Evolutionary conservation across 2,888 invertebrate genomes (phyloP).

Genomic region (Pyrgus malvae): DNA sequence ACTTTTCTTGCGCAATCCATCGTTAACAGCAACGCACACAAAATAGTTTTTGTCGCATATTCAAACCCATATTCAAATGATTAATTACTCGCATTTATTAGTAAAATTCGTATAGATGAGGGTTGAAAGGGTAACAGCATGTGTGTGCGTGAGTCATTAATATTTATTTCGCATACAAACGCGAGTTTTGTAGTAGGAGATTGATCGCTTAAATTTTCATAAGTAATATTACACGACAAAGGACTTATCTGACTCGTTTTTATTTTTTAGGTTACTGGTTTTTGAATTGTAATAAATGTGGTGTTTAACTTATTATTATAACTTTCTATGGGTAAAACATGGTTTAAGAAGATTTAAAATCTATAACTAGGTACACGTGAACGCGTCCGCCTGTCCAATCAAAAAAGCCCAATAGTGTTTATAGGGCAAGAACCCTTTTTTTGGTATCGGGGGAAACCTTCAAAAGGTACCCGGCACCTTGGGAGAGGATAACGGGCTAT

Average conservation of each 20-base stretch:
- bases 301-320: too few species aligned
- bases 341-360: too few species aligned
- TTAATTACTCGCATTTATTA: conserved; percentile 80
- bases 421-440: too few species aligned
- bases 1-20: background rate
- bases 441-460: too few species aligned
- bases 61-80: conserved; percentile 62
- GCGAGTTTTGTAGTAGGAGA: conserved; percentile 17
- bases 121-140: conserved; percentile 67
- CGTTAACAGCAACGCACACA: conserved; percentile 6
- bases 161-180: conserved; percentile 72
- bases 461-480: too few species aligned
- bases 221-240: conserved; percentile 29
- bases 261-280: too few species aligned
- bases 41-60: conserved; percentile 27
- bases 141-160: conserved; percentile 62
- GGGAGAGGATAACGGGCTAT: too few species aligned
- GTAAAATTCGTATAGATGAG: conserved; percentile 62
- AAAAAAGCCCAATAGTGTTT: too few species aligned
- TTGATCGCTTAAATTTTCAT: conserved; percentile 52
- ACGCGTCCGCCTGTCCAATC: too few species aligned
- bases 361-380: too few species aligned
- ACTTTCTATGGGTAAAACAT: too few species aligned
- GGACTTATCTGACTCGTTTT: background rate
- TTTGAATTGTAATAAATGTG: too few species aligned